Conservation (phyloP, 2,888 invertebrate genomes). For the Cremastinae sp. region DNA sequence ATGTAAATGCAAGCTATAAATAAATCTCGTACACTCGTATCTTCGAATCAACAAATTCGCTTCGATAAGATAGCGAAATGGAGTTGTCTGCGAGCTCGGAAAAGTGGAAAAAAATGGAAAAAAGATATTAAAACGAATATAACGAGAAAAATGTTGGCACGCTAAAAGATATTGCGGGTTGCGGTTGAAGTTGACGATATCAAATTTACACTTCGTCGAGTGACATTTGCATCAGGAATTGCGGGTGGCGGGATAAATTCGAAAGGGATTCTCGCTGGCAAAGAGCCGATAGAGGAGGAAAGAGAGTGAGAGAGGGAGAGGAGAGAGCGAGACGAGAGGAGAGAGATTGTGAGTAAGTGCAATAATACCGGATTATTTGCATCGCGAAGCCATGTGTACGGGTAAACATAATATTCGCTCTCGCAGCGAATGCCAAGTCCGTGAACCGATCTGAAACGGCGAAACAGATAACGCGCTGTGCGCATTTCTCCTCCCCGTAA, state of each 20-base stretch:
- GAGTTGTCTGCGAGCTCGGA: neutral
- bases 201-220: slow-evolving; percentile 30
- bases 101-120: neutral
- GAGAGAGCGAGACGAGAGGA: slow-evolving; percentile 60
- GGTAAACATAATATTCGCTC: slow-evolving; percentile 80
- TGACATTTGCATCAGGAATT: slow-evolving; percentile 43
- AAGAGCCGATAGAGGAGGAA: slow-evolving; percentile 62
- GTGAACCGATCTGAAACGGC: slow-evolving; percentile 72
- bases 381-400: slow-evolving; percentile 79
- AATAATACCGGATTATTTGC: slow-evolving; percentile 80
- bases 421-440: slow-evolving; percentile 72
- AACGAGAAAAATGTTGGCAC: neutral
- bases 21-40: too few relatives aligned
- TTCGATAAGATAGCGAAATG: neutral
- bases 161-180: too few relatives aligned
- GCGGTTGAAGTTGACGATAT: slow-evolving; percentile 31
- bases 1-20: too few relatives aligned
- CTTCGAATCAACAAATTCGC: neutral
- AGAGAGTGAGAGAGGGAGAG: slow-evolving; percentile 67
- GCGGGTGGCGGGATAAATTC: slow-evolving; percentile 50
- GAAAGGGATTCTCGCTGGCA: slow-evolving; percentile 47
- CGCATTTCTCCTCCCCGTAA: slow-evolving; percentile 32
- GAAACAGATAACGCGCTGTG: slow-evolving; percentile 64
- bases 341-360: slow-evolving; percentile 76
- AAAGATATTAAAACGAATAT: neutral